phyloP scores from a whole-genome alignment of 1,140 invertebrate genomes.

The Bactericera cockerelli region DNA sequence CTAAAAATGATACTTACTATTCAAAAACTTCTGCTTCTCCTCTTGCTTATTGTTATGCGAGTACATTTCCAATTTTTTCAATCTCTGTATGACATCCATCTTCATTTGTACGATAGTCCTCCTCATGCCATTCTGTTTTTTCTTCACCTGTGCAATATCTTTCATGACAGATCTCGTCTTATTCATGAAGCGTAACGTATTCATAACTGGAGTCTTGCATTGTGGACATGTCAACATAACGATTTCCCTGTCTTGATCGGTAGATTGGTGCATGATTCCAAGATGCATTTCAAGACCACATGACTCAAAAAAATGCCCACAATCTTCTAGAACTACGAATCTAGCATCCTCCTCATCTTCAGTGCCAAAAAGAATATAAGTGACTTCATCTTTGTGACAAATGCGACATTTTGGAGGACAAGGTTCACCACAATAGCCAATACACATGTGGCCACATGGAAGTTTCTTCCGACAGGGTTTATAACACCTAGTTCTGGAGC shows the following conservation, averaged over 20 bases:
- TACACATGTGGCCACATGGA: constrained; percentile 41
- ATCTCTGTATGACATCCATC: not conserved
- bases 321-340: constrained; percentile 46
- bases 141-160: constrained; percentile 40
- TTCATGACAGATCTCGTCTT: constrained; percentile 35
- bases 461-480: constrained; percentile 33
- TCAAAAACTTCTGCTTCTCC: constrained; percentile 1
- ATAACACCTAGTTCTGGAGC: constrained; percentile 35
- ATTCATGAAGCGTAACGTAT: constrained; percentile 40
- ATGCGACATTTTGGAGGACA: constrained; percentile 35
- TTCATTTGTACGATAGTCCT: not conserved
- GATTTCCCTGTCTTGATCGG: constrained; percentile 30
- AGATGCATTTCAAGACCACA: constrained; percentile 35
- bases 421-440: constrained; percentile 50
- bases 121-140: constrained; percentile 28
- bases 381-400: constrained; percentile 32
- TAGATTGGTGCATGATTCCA: not conserved
- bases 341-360: constrained; percentile 39
- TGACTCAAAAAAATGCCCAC: constrained; percentile 42
- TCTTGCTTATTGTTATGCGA: not conserved
- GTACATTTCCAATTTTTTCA: not conserved
- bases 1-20: not conserved
- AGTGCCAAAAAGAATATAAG: constrained; percentile 38
- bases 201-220: constrained; percentile 44
- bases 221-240: constrained; percentile 41